Percentiles rank a stretch among this genome's conserved stretches.
Conservation (phyloP, 2,113 vertebrate genomes). For the Melospiza melodia region DNA sequence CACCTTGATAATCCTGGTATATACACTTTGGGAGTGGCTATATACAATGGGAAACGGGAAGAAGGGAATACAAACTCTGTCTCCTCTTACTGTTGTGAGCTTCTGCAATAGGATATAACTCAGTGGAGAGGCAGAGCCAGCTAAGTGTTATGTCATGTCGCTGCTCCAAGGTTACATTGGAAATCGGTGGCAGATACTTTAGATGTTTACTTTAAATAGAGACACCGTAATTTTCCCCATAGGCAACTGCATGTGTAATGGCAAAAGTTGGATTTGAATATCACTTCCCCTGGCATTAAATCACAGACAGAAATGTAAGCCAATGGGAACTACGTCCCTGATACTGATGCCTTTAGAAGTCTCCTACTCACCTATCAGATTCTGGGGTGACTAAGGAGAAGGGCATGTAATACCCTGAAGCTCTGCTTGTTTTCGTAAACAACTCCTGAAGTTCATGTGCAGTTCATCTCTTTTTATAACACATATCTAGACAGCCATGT, state of each 20-base stretch:
- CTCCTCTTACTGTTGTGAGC: neutral
- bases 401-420: slow-evolving; percentile 40
- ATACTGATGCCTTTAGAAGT: slow-evolving; percentile 6
- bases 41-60: neutral
- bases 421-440: slow-evolving; percentile 52
- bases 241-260: slow-evolving; percentile 58
- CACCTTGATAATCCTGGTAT: neutral
- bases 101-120: neutral
- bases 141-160: neutral
- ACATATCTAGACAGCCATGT: slow-evolving; percentile 18
- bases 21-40: neutral
- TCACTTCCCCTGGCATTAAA: slow-evolving; percentile 53
- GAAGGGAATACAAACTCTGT: neutral
- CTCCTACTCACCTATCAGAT: slow-evolving; percentile 61
- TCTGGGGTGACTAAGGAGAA: slow-evolving; percentile 52
- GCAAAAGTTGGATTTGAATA: slow-evolving; percentile 35
- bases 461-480: slow-evolving; percentile 65
- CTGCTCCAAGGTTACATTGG: slow-evolving; percentile 64
- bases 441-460: slow-evolving; percentile 27
- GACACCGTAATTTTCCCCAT: slow-evolving; percentile 46
- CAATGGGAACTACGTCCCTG: neutral
- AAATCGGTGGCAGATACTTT: slow-evolving; percentile 17
- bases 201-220: slow-evolving; percentile 65
- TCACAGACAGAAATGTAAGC: slow-evolving; percentile 51
- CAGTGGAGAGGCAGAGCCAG: neutral